phyloP scores from a whole-genome alignment of 2,113 vertebrate genomes.

The Esox niger region DNA sequence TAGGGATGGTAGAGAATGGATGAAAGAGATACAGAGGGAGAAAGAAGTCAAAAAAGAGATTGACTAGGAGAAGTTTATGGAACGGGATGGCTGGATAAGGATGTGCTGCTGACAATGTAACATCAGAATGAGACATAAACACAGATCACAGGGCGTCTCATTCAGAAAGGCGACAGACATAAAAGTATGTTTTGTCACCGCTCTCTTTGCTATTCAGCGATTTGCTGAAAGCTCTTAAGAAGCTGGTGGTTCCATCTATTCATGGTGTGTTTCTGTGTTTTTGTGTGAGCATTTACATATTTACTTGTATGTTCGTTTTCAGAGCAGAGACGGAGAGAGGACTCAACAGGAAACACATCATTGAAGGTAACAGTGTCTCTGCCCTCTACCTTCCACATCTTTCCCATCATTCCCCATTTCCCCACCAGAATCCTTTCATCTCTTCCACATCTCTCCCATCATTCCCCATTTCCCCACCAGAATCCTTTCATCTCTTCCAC shows the following conservation, averaged over 20 bases:
- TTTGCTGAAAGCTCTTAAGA: conserved; percentile 19
- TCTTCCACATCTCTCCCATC: conserved; percentile 51
- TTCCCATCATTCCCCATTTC: conserved; percentile 8
- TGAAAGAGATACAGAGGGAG: neutral
- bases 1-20: too few relatives aligned
- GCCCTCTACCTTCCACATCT: conserved; percentile 27
- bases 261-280: neutral
- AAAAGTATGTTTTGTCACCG: conserved; percentile 26
- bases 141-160: conserved; percentile 1
- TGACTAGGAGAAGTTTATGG: neutral
- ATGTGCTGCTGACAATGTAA: neutral
- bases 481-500: too few relatives aligned
- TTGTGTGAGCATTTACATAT: conserved; percentile 1
- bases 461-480: too few relatives aligned
- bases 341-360: conserved; percentile 94
- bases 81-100: neutral
- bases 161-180: neutral
- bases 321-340: conserved; percentile 96
- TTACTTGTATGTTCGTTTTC: conserved; percentile 32
- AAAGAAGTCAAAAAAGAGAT: too few relatives aligned
- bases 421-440: conserved; percentile 34
- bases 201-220: conserved; percentile 8
- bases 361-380: conserved; percentile 83
- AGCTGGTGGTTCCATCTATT: conserved; percentile 21
- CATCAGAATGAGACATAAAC: neutral